Conservation (phyloP, 2,797 vertebrate species). For the Spinibarbus caldwelli region DNA sequence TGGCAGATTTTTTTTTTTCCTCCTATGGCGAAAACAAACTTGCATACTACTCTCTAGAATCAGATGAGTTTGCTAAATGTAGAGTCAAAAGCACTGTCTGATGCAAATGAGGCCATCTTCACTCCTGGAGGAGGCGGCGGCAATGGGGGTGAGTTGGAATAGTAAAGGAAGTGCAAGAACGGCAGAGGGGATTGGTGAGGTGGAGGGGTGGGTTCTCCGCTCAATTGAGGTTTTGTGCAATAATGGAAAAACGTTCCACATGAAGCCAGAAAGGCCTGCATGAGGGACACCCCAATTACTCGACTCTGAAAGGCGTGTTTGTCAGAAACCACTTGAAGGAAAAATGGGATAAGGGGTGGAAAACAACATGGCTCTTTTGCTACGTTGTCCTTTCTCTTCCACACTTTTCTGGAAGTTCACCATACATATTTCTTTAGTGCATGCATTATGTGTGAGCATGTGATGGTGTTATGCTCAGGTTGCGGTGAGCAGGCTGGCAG, state of each 20-base stretch:
- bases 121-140: not conserved
- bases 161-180: conserved; percentile 27
- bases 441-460: not conserved
- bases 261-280: conserved; percentile 27
- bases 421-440: not conserved
- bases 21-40: not conserved
- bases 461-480: not conserved
- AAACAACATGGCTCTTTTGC: conserved; percentile 29
- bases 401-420: not conserved
- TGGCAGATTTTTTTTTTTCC: not conserved
- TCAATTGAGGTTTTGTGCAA: conserved; percentile 81
- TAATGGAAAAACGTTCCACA: conserved; percentile 73
- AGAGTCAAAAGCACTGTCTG: not conserved
- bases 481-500: not conserved
- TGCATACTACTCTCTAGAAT: not conserved
- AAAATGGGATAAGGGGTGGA: conserved; percentile 36
- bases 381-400: not conserved
- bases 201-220: conserved; percentile 70
- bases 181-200: not conserved
- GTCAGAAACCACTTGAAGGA: conserved; percentile 52
- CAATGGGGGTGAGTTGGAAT: not conserved
- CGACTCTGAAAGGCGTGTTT: conserved; percentile 64
- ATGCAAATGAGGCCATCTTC: conserved; percentile 5
- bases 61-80: not conserved
- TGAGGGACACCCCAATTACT: conserved; percentile 26